Base-by-base conservation (phyloP, 2,888 invertebrate species). In the Leucophora obtusa region DNA sequence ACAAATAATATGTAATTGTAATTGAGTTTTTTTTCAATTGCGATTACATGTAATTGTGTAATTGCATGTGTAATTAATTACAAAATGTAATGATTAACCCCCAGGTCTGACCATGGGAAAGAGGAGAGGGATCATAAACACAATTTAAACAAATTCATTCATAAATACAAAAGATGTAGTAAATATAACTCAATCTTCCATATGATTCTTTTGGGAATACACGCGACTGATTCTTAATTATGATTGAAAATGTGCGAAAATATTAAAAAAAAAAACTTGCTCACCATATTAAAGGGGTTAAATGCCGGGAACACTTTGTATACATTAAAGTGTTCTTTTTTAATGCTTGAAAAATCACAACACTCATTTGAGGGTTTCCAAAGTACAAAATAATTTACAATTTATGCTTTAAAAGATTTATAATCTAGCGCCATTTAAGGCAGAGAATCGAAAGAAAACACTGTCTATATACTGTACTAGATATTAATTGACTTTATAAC, bases 371-470 rank as follows among this genome's bases (percentile, higher is more conserved):
- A 56, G 63, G 58, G 47, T 62, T 60, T 51, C 24, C 18, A 6
- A 10, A 53, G 63, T 53, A 63, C 65, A 24, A 58, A 62, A 73
- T 59, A 69, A 53, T 77, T 81, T 47, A 21, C 60, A 59, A 69
- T 75, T 65, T 73, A 76, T 77, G 69, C 73, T 66, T 65, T n/a
- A 66, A 51, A 81, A 77, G 81, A 81, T 77, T 74, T 77, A 77
- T 74, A 77, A 60, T 70, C n/a, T 74, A 81, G 81, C 81, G 81
- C 81, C 80, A 68, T 72, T 70, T 81, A 77, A 66, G 60, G 10
- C 47, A 24, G 18, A 54, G 24, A 7, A 2, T 7, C 14, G n/a
- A 4, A 28, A 24, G 8, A 18, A 51, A 18, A 18, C 28, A 6
- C 6, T 6, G 6, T 28, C 4, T 18, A 54, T 2, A 24, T 54